A percentile compares a stretch with the other conserved stretches of the same genome.
These are phyloP conservation scores for Clarias macrocephalus DNA, from an alignment of 2,113 vertebrate species.

Conservation along the genomic window DNA sequence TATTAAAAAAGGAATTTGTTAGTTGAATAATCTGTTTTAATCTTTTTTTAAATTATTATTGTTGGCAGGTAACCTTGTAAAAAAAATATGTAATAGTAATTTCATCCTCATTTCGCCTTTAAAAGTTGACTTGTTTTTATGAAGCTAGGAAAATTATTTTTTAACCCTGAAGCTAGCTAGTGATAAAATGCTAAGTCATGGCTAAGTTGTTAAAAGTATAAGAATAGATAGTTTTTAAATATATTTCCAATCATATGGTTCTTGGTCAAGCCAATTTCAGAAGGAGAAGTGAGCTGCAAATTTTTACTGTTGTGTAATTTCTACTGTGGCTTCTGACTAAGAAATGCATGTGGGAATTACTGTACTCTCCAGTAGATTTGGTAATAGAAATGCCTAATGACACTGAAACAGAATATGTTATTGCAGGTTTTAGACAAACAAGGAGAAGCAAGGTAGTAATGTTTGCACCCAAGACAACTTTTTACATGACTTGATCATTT, in stretches of 20 bases:
- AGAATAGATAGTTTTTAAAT: background rate
- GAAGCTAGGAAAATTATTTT: background rate
- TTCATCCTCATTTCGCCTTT: background rate
- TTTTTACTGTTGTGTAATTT: background rate
- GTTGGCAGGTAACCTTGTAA: background rate
- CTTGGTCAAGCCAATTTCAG: background rate
- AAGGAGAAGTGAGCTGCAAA: background rate
- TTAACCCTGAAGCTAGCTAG: background rate
- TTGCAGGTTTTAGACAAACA: constrained; percentile 16
- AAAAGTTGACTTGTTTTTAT: background rate
- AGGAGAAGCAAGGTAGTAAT: background rate
- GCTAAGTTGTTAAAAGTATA: background rate
- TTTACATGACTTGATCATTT: constrained; percentile 5
- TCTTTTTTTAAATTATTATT: background rate
- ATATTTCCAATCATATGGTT: background rate
- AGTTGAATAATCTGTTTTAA: background rate
- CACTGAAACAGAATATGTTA: background rate
- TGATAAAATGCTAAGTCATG: background rate
- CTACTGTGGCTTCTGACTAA: background rate
- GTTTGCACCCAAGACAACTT: background rate
- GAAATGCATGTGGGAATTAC: background rate
- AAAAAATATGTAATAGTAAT: background rate
- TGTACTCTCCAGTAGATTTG: background rate
- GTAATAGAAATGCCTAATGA: background rate
- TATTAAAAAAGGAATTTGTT: background rate